Percentiles rank a stretch among this genome's conserved stretches.
phyloP scores from a whole-genome alignment of 2,797 vertebrate genomes.

The Galago senegalensis region DNA sequence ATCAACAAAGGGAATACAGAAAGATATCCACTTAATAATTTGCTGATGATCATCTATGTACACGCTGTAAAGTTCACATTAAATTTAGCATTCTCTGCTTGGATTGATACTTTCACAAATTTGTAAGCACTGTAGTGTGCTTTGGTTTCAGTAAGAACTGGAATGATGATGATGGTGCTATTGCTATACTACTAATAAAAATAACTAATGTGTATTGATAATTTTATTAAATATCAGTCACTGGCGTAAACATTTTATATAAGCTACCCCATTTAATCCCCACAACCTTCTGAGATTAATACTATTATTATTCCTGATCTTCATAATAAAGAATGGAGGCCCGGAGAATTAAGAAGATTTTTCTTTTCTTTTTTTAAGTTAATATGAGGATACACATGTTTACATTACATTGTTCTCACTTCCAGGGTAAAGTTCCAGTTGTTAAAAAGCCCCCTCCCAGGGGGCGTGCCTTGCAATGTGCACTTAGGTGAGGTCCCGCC shows the following conservation, averaged over 20 bases:
- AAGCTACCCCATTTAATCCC: slow-evolving; percentile 3
- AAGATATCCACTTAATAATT: neutral
- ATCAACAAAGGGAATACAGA: neutral
- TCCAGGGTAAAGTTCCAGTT: no score
- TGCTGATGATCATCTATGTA: neutral
- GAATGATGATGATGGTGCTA: neutral
- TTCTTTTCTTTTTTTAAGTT: no score
- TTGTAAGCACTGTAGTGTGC: neutral
- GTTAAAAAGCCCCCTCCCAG: no score
- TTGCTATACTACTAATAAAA: neutral
- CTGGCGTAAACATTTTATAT: neutral
- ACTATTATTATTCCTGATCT: neutral
- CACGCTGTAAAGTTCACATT: neutral
- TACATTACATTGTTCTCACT: no score
- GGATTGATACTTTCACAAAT: neutral
- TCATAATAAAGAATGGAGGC: neutral
- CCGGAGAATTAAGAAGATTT: neutral
- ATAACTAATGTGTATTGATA: neutral
- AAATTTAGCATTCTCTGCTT: neutral
- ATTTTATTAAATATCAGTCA: neutral
- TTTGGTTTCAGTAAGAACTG: slow-evolving; percentile 25
- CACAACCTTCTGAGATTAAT: neutral
- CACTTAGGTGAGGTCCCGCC: no score
- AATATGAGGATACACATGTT: no score
- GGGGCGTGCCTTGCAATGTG: no score